Percentiles rank a stretch among this genome's conserved stretches.
phyloP scores from a whole-genome alignment of 2,113 vertebrate species.

The Rhodinocichla rosea region DNA sequence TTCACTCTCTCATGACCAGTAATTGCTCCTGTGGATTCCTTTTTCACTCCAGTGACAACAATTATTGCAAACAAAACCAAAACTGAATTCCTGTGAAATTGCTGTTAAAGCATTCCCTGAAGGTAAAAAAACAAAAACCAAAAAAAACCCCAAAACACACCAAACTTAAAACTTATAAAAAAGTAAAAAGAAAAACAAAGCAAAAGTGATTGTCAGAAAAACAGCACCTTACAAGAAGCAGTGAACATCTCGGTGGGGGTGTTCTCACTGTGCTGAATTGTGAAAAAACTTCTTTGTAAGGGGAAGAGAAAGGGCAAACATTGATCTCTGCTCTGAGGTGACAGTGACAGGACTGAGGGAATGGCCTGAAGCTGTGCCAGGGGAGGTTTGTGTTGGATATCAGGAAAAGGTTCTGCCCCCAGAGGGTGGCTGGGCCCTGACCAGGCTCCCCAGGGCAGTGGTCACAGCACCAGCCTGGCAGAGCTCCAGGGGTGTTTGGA shows the following conservation, averaged over 20 bases:
- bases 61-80: conserved; percentile 2
- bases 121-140: neutral
- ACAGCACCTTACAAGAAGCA: neutral
- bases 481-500: neutral
- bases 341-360: rapidly evolving
- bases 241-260: rapidly evolving
- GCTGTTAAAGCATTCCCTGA: neutral
- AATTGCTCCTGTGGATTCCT: conserved; percentile 18
- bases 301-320: neutral
- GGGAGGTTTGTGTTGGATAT: neutral
- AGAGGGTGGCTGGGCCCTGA: neutral
- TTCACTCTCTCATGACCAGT: neutral
- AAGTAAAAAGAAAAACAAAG: neutral
- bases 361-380: neutral
- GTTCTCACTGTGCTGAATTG: neutral
- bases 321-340: neutral
- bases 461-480: neutral
- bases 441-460: neutral
- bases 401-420: neutral
- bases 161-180: neutral
- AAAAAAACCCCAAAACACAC: no score
- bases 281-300: neutral
- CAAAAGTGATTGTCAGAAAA: neutral
- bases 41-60: neutral
- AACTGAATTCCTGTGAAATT: conserved; percentile 20